Percentiles rank a stretch among this genome's conserved stretches.
phyloP scores from a whole-genome alignment of 30 jellyfish, hydroid and myxozoan species.

The Turritopsis rubra region DNA sequence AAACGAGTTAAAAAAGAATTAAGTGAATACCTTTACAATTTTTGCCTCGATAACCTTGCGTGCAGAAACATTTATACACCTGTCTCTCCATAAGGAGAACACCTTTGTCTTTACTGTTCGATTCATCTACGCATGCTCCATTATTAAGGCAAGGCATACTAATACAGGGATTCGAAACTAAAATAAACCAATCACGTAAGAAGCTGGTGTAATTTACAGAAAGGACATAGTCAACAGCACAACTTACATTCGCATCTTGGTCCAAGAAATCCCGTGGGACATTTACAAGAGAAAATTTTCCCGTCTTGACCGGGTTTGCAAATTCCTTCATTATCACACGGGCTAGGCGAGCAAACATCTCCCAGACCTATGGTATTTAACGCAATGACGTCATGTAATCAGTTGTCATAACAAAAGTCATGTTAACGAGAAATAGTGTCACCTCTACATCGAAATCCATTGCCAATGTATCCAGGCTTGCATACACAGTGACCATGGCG shows the following conservation, averaged over 20 bases:
- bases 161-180: slow-evolving; percentile 70
- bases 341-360: slow-evolving; percentile 77
- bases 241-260: slow-evolving; percentile 78
- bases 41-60: slow-evolving; percentile 83
- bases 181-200: background rate
- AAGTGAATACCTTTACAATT: slow-evolving; percentile 61
- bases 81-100: slow-evolving; percentile 54
- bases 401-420: background rate
- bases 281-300: slow-evolving; percentile 61
- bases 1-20: background rate
- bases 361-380: slow-evolving; percentile 49
- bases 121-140: slow-evolving; percentile 70
- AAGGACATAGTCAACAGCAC: background rate
- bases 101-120: slow-evolving; percentile 73
- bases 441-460: slow-evolving; percentile 74
- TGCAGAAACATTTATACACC: slow-evolving; percentile 79
- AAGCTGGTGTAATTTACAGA: background rate
- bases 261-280: slow-evolving; percentile 72
- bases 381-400: background rate
- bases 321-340: slow-evolving; percentile 73
- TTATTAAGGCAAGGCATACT: slow-evolving; percentile 63
- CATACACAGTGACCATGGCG: slow-evolving; percentile 79
- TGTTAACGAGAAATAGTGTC: background rate
- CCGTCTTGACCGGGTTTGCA: slow-evolving; percentile 86
- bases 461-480: slow-evolving; percentile 65